Evolutionary conservation across 1,140 invertebrate genomes (phyloP).

Genomic region (Saccostrea echinata): DNA sequence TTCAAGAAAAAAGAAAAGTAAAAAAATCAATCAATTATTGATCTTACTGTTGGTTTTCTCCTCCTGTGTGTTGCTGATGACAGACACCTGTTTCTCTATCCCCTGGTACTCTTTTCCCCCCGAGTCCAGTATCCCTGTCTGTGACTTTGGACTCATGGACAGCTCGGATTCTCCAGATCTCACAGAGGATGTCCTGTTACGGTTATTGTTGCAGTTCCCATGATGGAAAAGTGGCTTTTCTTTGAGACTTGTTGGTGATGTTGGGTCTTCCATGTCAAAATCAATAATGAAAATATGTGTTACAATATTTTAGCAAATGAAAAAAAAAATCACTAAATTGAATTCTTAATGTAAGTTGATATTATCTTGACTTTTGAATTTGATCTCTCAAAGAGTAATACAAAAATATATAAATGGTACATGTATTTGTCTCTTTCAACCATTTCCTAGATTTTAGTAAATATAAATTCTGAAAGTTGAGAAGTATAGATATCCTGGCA

Average conservation of each 20-base stretch:
- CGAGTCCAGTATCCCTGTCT: not conserved
- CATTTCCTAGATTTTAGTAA: too few relatives aligned
- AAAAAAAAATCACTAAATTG: not conserved
- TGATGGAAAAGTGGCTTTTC: not conserved
- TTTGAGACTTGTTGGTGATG: not conserved
- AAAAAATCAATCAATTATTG: not conserved
- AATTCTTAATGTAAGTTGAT: too few relatives aligned
- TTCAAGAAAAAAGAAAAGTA: not conserved
- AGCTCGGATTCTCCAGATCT: slow-evolving; percentile 30
- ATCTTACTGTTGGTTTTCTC: slow-evolving; percentile 28
- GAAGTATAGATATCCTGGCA: too few relatives aligned
- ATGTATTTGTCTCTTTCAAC: too few relatives aligned
- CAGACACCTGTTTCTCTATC: slow-evolving; percentile 59
- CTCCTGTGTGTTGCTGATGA: slow-evolving; percentile 30
- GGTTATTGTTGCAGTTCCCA: not conserved
- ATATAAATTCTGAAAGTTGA: too few relatives aligned
- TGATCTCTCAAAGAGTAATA: too few relatives aligned
- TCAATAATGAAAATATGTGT: too few relatives aligned
- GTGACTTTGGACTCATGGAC: not conserved
- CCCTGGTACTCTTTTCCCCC: not conserved
- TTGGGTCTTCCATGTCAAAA: not conserved
- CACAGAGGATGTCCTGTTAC: slow-evolving; percentile 40
- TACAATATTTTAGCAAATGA: not conserved
- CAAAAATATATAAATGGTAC: too few relatives aligned
- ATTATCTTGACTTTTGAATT: too few relatives aligned